Base-by-base conservation (phyloP, 1,140 invertebrate genomes). In the Drosophila bocqueti region DNA sequence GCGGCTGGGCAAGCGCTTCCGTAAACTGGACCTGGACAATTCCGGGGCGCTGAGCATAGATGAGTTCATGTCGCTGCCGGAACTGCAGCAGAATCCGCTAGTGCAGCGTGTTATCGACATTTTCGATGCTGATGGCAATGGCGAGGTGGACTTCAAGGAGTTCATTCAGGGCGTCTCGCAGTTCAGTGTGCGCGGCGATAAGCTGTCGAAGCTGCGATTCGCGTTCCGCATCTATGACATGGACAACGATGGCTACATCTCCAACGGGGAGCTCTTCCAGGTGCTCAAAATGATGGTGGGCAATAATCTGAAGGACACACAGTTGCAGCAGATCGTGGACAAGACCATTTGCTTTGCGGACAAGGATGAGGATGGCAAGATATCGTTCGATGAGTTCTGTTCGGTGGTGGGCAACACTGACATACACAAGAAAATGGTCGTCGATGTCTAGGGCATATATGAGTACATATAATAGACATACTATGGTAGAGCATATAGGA, bases 281-380 rank as follows among this genome's bases (percentile, higher is more conserved):
- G 96, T 99, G 59, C 94, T 99, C 63, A 99, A 99, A 95, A 99
- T 99, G 98, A 99, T 99, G 99, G 99, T 99, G 49, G 98, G 98
- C 66, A 98, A 98, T 93, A 99, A 99, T 93, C 94, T 99, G 81
- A 98, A 99, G 93, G 98, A 99, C 92, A 98, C 97, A 66, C 98
- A 99, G 92, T 94, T 99, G 65, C 98, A 99, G 93, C 98, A 99
- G 94, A 99, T 99, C 92, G 98, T 99, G 42, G 98, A 99, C 93
- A 99, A 99, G 94, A 99, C 98, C 76, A 98, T 99, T 93, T 93
- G 98, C 38, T 99, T 98, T 93, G 98, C 98, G 34, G 98, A 99
- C 93, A 98, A 98, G 93, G 98, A 99, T 93, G 97, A 98, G 93
- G 98, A 99, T 94, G 98, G 98, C 64, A 98, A 98, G 94, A 98